Percentiles rank a stretch among this genome's conserved stretches.
phyloP scores from a whole-genome alignment of 2,113 vertebrate species.

The Periophthalmodon schlosseri region DNA sequence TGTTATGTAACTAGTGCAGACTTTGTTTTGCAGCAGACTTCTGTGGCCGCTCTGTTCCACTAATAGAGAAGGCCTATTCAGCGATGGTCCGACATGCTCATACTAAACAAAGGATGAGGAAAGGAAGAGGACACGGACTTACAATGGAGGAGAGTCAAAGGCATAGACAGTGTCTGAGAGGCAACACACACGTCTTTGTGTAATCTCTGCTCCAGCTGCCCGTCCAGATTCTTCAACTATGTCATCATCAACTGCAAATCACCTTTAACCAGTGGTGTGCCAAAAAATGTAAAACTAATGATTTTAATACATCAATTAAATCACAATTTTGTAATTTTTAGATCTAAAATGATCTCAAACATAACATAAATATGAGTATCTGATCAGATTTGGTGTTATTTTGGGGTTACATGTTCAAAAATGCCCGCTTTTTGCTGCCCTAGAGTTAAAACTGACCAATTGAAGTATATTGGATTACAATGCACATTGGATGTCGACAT shows the following conservation, averaged over 20 bases:
- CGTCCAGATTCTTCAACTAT: conserved; percentile 33
- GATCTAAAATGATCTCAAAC: too few species aligned
- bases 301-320: too few species aligned
- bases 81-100: conserved; percentile 20
- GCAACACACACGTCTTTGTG: conserved; percentile 43
- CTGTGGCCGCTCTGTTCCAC: conserved; percentile 59
- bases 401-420: too few species aligned
- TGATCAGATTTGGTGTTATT: too few species aligned
- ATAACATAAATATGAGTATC: too few species aligned
- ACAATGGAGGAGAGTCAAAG: conserved; percentile 17
- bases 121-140: conserved; percentile 22
- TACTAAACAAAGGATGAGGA: conserved; percentile 37
- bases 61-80: conserved; percentile 52
- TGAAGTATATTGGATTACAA: too few species aligned
- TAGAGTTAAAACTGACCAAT: too few species aligned
- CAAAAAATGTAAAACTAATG: too few species aligned
- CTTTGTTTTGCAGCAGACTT: conserved; percentile 60
- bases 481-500: too few species aligned
- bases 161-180: conserved; percentile 3
- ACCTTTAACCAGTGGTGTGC: background rate
- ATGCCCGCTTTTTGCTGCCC: too few species aligned
- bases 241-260: conserved; percentile 21
- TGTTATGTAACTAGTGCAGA: conserved; percentile 42
- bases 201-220: conserved; percentile 40
- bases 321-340: too few species aligned